Percentiles rank a stretch among this genome's conserved stretches.
phyloP scores from a whole-genome alignment of 2,888 invertebrate species.

The Tryphoninae sp. region DNA sequence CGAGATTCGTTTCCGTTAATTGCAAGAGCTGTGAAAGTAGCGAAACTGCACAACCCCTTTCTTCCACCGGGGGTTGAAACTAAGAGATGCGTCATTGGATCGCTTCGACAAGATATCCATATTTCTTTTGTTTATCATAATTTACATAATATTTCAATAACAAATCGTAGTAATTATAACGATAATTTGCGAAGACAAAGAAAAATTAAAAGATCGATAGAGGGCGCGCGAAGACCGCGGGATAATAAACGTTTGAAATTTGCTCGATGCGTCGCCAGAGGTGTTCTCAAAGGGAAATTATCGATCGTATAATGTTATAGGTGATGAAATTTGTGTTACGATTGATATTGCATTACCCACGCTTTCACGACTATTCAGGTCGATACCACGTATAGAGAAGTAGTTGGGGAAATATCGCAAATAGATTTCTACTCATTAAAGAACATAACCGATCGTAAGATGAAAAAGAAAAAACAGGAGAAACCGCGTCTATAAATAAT shows the following conservation, averaged over 20 bases:
- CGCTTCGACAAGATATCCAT: neutral
- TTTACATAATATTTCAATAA: no score
- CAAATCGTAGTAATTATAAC: neutral
- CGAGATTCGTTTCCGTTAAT: conserved; percentile 61
- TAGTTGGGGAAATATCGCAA: conserved; percentile 7
- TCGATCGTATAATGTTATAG: conserved; percentile 28
- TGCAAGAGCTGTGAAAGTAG: conserved; percentile 48
- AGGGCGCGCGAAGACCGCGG: neutral
- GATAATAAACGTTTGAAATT: conserved; percentile 26
- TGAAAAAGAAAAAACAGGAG: neutral
- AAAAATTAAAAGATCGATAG: neutral
- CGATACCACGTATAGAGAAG: neutral
- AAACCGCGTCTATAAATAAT: neutral
- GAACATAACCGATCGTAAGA: neutral
- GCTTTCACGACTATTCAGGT: conserved; percentile 26
- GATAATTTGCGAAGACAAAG: neutral
- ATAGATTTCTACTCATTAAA: conserved; percentile 20
- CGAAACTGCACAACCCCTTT: neutral
- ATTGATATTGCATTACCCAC: conserved; percentile 43
- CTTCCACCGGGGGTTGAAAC: neutral
- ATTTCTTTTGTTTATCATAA: neutral
- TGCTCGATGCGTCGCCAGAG: neutral
- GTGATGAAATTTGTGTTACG: conserved; percentile 47
- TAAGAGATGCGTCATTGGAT: neutral
- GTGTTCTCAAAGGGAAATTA: conserved; percentile 13